Evolutionary conservation across 1,140 invertebrate genomes (phyloP).

Genomic region (Drosophila navojoa): DNA sequence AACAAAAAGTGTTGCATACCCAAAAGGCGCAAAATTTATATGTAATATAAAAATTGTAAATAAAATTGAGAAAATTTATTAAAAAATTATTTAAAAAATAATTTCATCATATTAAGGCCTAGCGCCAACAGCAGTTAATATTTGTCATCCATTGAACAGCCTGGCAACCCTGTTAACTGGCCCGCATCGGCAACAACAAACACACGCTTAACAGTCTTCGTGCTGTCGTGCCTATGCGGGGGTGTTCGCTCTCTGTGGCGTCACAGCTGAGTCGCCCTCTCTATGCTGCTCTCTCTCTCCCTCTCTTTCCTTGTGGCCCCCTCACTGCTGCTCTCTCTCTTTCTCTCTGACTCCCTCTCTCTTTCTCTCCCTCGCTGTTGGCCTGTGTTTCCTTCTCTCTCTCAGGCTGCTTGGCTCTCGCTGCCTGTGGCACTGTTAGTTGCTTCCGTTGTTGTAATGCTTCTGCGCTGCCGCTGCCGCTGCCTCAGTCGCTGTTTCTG

Average conservation of each 20-base stretch:
- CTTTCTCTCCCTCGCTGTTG: conserved; percentile 16
- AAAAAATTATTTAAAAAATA: background rate
- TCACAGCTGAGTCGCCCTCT: conserved; percentile 11
- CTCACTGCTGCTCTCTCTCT: background rate
- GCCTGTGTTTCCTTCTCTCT: conserved; percentile 1
- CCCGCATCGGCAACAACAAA: conserved; percentile 22
- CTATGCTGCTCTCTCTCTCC: background rate
- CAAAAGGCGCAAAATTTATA: background rate
- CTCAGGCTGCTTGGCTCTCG: background rate
- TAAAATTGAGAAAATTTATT: background rate
- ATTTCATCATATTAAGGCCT: background rate
- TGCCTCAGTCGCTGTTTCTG: conserved; percentile 6
- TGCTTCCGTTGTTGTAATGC: conserved; percentile 78
- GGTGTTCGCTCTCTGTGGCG: conserved; percentile 21
- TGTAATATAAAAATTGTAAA: background rate
- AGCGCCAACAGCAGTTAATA: background rate
- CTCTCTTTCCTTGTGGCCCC: conserved; percentile 5
- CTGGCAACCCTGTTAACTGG: conserved; percentile 36
- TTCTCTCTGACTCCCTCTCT: conserved; percentile 12
- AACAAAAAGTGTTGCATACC: conserved; percentile 37
- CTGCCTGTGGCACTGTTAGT: conserved; percentile 41
- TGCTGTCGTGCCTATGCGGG: conserved; percentile 21
- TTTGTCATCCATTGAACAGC: background rate
- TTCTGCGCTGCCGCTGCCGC: conserved; percentile 63
- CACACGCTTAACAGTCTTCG: conserved; percentile 29